Conservation (phyloP, 2,888 invertebrate genomes). For the Drosophila ustulata region DNA sequence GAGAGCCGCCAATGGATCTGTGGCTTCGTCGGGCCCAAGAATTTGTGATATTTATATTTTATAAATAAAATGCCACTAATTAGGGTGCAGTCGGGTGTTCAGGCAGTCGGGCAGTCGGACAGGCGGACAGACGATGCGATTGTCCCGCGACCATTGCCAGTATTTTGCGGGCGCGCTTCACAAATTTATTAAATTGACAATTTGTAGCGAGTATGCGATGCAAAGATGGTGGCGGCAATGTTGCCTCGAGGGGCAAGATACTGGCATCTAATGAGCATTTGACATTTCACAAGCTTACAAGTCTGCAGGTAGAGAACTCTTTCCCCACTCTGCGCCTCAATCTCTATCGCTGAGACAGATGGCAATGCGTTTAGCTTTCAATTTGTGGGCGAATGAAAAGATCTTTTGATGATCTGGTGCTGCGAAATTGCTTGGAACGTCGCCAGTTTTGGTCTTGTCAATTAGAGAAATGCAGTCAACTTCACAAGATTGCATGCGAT, state of each 20-base stretch:
- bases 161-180: constrained; percentile 25
- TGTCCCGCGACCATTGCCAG: constrained; percentile 3
- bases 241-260: constrained; percentile 5
- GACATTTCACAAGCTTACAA: constrained; percentile 62
- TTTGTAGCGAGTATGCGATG: constrained; percentile 38
- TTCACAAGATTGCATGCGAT: constrained; percentile 76
- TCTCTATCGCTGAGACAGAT: constrained; percentile 17
- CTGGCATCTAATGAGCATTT: constrained; percentile 74
- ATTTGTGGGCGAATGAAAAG: constrained; percentile 60
- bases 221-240: constrained; percentile 1
- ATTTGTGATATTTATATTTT: constrained; percentile 36
- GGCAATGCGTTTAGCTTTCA: constrained; percentile 48
- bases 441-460: constrained; percentile 80
- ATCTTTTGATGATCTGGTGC: constrained; percentile 75
- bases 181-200: constrained; percentile 75
- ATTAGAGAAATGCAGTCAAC: constrained; percentile 68
- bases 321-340: background rate
- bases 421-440: constrained; percentile 63
- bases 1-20: background rate
- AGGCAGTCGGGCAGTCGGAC: background rate
- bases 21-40: constrained; percentile 4
- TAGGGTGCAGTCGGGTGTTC: constrained; percentile 61
- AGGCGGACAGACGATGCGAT: background rate
- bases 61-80: constrained; percentile 64
- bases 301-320: constrained; percentile 50